Conservation (phyloP, 2,113 vertebrate genomes). For the Steatornis caripensis region DNA sequence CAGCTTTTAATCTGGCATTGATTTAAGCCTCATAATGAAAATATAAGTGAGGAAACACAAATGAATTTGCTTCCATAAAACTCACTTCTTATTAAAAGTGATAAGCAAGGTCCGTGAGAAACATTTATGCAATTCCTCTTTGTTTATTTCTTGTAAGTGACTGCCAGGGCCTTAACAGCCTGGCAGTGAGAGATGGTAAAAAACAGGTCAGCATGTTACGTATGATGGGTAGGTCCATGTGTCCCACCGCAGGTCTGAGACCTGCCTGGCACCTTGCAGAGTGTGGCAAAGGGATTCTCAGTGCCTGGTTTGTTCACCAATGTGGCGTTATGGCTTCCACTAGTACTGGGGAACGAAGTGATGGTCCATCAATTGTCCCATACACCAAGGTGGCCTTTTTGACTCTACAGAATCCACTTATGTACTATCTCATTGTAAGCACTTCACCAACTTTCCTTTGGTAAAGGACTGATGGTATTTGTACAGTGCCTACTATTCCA, state of each 20-base stretch:
- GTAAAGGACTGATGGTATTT: neutral
- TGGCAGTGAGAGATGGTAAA: neutral
- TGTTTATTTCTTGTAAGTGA: neutral
- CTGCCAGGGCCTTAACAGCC: neutral
- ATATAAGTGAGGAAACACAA: neutral
- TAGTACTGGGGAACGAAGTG: neutral
- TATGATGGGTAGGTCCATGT: fast-evolving
- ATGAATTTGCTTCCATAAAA: slow-evolving; percentile 30
- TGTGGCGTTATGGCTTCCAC: fast-evolving
- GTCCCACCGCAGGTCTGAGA: neutral
- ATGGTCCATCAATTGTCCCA: neutral
- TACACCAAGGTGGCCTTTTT: neutral
- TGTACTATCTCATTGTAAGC: neutral
- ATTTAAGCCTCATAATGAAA: slow-evolving; percentile 45
- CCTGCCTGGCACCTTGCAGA: neutral
- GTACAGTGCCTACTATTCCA: neutral
- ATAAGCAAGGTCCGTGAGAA: neutral
- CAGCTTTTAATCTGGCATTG: slow-evolving; percentile 27
- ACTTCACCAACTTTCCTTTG: neutral
- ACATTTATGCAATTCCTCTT: neutral
- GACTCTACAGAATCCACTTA: neutral
- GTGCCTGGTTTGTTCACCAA: neutral
- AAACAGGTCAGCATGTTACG: fast-evolving
- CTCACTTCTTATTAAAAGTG: neutral
- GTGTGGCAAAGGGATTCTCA: neutral